Base-by-base conservation (phyloP, 2,888 invertebrate genomes). In the Ophion costatus region DNA sequence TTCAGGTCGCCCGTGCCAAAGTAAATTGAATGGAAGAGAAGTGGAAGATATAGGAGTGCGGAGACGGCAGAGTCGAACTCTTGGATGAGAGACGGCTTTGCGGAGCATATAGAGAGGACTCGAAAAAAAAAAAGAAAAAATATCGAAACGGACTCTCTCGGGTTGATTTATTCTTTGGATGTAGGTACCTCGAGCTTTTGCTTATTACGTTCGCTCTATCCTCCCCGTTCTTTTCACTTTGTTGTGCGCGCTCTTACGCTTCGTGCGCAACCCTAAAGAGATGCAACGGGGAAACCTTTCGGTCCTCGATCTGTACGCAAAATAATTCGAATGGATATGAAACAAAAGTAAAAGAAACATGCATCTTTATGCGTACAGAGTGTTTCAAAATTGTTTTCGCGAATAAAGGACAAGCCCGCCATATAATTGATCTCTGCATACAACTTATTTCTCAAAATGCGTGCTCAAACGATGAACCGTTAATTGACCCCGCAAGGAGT, bases 101-200 rank as follows among this genome's bases (percentile, higher is more conserved):
- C 59, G 63, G 73, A 76, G 79, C 67, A 56, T 45, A 14, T 51
- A 70, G 70, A 75, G 71, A 70, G 67, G 33, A 66, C 80, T 76
- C 59, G 67, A 61, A 69, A 33, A 69, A 61, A 80, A 71, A 57
- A 56, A 17, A 66, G n/a, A 71, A 80, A 69, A 70, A 63, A 67
- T 74, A 81, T 74, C 77, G 74, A 59, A 76, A 80, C 80, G 76
- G 61, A 71, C 80, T 74, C 74, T 67, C 66, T 61, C 71, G 29
- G 83, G 83, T 56, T 84, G 80, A 84, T 84, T 84, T 84, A 84
- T 84, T 84, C 83, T 77, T 84, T 84, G 83, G 83, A 84, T 80
- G 73, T n/a, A n/a, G n/a, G n/a, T 84, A 80, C 67, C 77, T 73
- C 73, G 66, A 77, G 83, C 64, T 69, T 80, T 84, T 76, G 77